Conservation (phyloP, 2,888 invertebrate genomes). For the Aricia artaxerxes region DNA sequence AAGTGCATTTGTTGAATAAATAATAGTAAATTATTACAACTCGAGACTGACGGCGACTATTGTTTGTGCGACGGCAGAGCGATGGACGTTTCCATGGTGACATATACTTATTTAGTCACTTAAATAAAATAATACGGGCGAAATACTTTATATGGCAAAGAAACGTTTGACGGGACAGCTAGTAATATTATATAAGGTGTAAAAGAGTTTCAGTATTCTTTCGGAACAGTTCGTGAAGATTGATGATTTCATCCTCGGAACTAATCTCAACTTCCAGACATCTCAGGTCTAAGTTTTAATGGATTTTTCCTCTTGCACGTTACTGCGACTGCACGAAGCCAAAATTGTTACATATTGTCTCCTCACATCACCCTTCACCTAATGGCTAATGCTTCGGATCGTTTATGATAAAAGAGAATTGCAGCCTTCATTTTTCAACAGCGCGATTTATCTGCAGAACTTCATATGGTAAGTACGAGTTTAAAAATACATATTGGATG, state of each 20-base stretch:
- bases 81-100: too few species aligned
- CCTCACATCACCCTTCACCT: background rate
- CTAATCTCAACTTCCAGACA: slow-evolving; percentile 61
- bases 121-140: too few species aligned
- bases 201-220: slow-evolving; percentile 23
- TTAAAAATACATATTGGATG: too few species aligned
- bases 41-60: too few species aligned
- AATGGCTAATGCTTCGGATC: background rate
- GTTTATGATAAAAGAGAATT: background rate
- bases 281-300: slow-evolving; percentile 67
- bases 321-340: slow-evolving; percentile 46
- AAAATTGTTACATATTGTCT: slow-evolving; percentile 17
- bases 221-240: slow-evolving; percentile 53
- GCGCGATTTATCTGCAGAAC: background rate
- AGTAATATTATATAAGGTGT: slow-evolving; percentile 1
- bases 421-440: background rate
- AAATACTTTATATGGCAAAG: too few species aligned
- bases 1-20: too few species aligned
- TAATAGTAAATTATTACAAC: too few species aligned
- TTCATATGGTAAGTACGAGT: too few species aligned
- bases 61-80: too few species aligned
- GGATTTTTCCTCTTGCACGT: slow-evolving; percentile 60
- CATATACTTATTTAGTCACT: too few species aligned
- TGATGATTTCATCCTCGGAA: slow-evolving; percentile 66
- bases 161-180: too few species aligned